A percentile compares a stretch with the other conserved stretches of the same genome.
phyloP scores from a whole-genome alignment of 2,888 invertebrate genomes.

The Microchrysa polita region DNA sequence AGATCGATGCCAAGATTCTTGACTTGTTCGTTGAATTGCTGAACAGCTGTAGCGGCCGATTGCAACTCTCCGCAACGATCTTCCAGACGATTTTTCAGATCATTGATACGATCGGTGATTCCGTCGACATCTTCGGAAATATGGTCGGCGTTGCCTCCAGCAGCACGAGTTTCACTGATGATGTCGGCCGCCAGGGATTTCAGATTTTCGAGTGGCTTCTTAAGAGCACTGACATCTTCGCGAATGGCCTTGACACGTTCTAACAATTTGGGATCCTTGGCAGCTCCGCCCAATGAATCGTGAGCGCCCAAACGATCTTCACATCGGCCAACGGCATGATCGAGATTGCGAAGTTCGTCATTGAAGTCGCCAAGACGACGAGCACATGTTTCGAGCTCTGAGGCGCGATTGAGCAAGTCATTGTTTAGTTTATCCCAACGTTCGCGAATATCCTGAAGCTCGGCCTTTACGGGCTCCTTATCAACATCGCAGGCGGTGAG shows the following conservation, averaged over 20 bases:
- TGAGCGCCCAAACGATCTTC: conserved; percentile 81
- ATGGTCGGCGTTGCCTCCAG: conserved; percentile 79
- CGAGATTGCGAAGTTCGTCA: conserved; percentile 85
- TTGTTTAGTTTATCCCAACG: conserved; percentile 93
- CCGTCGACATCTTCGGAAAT: conserved; percentile 82
- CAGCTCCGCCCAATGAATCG: conserved; percentile 77
- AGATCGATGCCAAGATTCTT: conserved; percentile 81
- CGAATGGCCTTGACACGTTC: conserved; percentile 84
- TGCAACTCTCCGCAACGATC: conserved; percentile 83
- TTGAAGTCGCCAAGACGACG: conserved; percentile 84
- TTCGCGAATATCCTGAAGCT: conserved; percentile 82
- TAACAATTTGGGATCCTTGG: conserved; percentile 83
- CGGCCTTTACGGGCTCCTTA: conserved; percentile 86
- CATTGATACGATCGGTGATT: conserved; percentile 79
- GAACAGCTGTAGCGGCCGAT: conserved; percentile 85
- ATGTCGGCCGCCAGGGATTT: conserved; percentile 75
- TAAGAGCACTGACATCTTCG: conserved; percentile 82
- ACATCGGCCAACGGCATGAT: conserved; percentile 84
- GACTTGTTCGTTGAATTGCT: conserved; percentile 88
- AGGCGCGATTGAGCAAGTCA: conserved; percentile 66
- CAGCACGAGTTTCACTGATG: conserved; percentile 77
- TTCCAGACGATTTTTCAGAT: conserved; percentile 78
- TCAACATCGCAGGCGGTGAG: conserved; percentile 89
- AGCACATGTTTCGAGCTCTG: conserved; percentile 77
- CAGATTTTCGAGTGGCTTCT: conserved; percentile 73